phyloP scores from a whole-genome alignment of 2,113 vertebrate genomes.

The Phrynosoma platyrhinos region DNA sequence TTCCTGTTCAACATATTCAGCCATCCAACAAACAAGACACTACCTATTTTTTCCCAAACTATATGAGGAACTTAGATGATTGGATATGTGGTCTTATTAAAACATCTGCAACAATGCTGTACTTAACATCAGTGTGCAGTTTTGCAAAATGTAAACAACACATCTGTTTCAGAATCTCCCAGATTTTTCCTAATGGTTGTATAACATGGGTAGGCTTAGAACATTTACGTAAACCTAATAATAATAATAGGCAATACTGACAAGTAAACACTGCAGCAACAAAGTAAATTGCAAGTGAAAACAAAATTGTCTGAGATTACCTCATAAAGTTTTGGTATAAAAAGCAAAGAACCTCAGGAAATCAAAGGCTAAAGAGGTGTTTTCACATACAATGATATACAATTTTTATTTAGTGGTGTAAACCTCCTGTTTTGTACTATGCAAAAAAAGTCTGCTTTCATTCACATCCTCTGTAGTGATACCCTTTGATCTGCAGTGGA shows the following conservation, averaged over 20 bases:
- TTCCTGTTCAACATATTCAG: too few species aligned
- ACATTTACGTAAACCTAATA: constrained; percentile 20
- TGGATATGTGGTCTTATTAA: too few species aligned
- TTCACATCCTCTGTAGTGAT: constrained; percentile 14
- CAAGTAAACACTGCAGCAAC: too few species aligned
- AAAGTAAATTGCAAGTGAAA: constrained; percentile 36
- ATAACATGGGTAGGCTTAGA: not conserved
- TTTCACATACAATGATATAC: constrained; percentile 12
- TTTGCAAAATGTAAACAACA: not conserved
- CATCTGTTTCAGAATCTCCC: not conserved
- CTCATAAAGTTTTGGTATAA: constrained; percentile 38
- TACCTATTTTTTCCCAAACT: too few species aligned
- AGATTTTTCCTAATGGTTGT: not conserved
- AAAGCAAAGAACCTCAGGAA: constrained; percentile 31
- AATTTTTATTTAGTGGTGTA: not conserved
- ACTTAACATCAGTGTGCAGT: not conserved
- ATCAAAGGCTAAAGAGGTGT: not conserved
- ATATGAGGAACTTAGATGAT: too few species aligned
- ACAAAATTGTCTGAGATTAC: constrained; percentile 10
- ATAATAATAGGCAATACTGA: too few species aligned
- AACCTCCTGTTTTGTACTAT: constrained; percentile 35
- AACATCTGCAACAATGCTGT: not conserved
- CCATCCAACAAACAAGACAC: too few species aligned
- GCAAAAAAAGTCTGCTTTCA: constrained; percentile 22
- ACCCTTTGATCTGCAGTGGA: constrained; percentile 28